A percentile compares a stretch with the other conserved stretches of the same genome.
Evolutionary conservation across 53 echinoderm and acorn worm species (phyloP).

Genomic region (Luidia sarsii): DNA sequence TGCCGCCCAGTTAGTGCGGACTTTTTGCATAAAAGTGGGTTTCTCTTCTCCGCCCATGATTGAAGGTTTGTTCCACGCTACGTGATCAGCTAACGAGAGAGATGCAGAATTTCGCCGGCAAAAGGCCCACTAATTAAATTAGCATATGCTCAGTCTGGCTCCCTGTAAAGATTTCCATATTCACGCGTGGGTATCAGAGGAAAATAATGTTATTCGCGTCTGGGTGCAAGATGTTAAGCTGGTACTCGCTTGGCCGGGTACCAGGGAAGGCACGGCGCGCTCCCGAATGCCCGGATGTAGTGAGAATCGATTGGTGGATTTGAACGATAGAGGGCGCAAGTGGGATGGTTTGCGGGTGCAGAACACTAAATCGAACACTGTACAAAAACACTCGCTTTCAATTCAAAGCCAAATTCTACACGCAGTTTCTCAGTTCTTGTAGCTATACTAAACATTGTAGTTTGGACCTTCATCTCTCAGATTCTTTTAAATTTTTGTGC

Average conservation of each 20-base stretch:
- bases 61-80: too few relatives aligned
- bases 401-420: too few relatives aligned
- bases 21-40: constrained; percentile 78
- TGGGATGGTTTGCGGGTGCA: too few relatives aligned
- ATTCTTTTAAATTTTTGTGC: too few relatives aligned
- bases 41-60: constrained; percentile 94
- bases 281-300: constrained; percentile 9
- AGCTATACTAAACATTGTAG: too few relatives aligned
- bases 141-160: background rate
- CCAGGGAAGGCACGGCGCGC: background rate
- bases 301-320: background rate
- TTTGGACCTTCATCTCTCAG: too few relatives aligned
- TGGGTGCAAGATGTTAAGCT: constrained; percentile 5
- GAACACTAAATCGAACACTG: too few relatives aligned
- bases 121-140: background rate
- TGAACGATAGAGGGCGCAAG: background rate
- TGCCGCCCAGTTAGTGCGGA: constrained; percentile 66
- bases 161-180: constrained; percentile 21
- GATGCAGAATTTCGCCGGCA: background rate
- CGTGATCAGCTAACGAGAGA: too few relatives aligned
- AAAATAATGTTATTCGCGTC: background rate
- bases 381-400: too few relatives aligned
- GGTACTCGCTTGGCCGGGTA: constrained; percentile 1
- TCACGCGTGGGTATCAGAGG: background rate
- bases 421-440: too few relatives aligned